Percentiles rank a stretch among this genome's conserved stretches.
phyloP scores from a whole-genome alignment of 1,140 invertebrate species.

The Orussus abietinus region DNA sequence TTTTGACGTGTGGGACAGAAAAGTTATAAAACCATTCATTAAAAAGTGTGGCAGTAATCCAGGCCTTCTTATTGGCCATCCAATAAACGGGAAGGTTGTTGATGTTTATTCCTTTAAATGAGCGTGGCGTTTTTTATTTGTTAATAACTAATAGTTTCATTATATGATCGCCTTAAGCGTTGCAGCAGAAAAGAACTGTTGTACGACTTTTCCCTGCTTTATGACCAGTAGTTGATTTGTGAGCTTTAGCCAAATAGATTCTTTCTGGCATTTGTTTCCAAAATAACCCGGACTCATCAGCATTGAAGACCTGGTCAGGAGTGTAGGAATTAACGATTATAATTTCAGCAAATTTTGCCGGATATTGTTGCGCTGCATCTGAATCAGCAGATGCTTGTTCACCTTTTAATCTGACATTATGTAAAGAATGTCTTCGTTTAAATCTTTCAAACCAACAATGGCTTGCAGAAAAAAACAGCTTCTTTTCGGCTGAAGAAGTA shows the following conservation, averaged over 20 bases:
- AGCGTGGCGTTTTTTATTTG: conserved; percentile 40
- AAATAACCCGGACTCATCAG: conserved; percentile 29
- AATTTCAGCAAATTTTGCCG: conserved; percentile 10
- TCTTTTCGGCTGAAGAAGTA: conserved; percentile 7
- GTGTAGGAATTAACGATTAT: conserved; percentile 14
- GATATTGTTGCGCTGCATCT: conserved; percentile 9
- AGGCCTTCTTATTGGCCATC: conserved; percentile 45
- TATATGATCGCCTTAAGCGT: conserved; percentile 43
- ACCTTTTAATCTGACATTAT: conserved; percentile 13
- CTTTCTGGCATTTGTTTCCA: conserved; percentile 51
- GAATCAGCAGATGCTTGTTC: conserved; percentile 10
- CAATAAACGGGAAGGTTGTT: conserved; percentile 42
- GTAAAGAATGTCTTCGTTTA: conserved; percentile 3
- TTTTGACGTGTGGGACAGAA: conserved; percentile 26
- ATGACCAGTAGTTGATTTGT: conserved; percentile 42
- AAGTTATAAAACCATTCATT: conserved; percentile 32
- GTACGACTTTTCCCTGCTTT: conserved; percentile 49
- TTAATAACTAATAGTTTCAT: conserved; percentile 49
- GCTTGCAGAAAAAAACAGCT: conserved; percentile 9
- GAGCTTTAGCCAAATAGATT: conserved; percentile 41
- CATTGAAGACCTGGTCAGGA: conserved; percentile 15
- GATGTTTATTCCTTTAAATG: conserved; percentile 41
- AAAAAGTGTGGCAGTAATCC: conserved; percentile 43
- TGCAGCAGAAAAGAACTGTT: conserved; percentile 45
- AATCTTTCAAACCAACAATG: conserved; percentile 12